phyloP scores from a whole-genome alignment of 2,888 invertebrate genomes.

The Drosophila ustulata region DNA sequence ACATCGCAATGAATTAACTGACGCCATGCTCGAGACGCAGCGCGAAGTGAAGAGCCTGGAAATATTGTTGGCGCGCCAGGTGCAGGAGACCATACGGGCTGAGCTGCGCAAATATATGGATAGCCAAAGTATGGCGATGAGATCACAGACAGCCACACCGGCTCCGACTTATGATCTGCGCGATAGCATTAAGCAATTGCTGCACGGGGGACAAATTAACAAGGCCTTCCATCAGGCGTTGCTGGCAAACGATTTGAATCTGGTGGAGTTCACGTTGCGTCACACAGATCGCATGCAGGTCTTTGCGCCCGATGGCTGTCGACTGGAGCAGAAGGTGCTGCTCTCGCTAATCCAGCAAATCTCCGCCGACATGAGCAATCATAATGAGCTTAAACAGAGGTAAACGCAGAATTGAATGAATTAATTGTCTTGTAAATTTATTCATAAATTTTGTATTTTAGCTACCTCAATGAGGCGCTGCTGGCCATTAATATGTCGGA shows the following conservation, averaged over 20 bases:
- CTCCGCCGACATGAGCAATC: conserved; percentile 93
- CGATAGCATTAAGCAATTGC: conserved; percentile 89
- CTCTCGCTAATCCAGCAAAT: conserved; percentile 97
- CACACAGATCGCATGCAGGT: conserved; percentile 92
- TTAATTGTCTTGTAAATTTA: background rate
- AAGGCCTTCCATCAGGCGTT: conserved; percentile 96
- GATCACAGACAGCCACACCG: conserved; percentile 91
- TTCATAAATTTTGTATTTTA: conserved; percentile 77
- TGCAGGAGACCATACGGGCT: conserved; percentile 82
- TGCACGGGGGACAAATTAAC: conserved; percentile 91
- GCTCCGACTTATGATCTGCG: conserved; percentile 88
- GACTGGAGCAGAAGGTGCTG: conserved; percentile 93
- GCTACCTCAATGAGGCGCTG: conserved; percentile 95
- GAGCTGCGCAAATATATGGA: conserved; percentile 86
- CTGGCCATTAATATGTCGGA: conserved; percentile 91
- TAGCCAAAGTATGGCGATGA: conserved; percentile 88
- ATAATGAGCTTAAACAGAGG: conserved; percentile 93
- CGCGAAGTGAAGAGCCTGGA: conserved; percentile 84
- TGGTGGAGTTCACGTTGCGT: conserved; percentile 95
- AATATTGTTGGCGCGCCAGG: conserved; percentile 79
- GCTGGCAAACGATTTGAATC: conserved; percentile 92
- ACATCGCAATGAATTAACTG: conserved; percentile 81
- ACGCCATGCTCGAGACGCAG: conserved; percentile 82
- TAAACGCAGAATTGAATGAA: conserved; percentile 82
- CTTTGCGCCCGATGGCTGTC: conserved; percentile 89